phyloP scores from a whole-genome alignment of 2,888 invertebrate species.

The Ectropis crepuscularia region DNA sequence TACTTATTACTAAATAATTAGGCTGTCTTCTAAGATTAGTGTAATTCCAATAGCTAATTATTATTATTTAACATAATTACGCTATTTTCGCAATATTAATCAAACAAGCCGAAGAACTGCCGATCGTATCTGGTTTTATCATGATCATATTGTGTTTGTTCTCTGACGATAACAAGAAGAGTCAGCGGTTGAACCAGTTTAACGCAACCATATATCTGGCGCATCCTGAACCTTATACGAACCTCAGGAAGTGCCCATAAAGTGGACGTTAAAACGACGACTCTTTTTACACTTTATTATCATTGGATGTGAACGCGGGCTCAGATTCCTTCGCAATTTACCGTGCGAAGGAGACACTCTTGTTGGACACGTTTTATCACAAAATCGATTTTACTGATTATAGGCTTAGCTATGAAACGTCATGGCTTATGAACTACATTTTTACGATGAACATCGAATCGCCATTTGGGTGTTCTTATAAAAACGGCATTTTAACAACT shows the following conservation, averaged over 20 bases:
- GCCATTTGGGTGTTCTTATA: conserved; percentile 55
- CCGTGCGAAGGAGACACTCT: conserved; percentile 69
- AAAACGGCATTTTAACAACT: conserved; percentile 41
- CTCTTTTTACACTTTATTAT: conserved; percentile 85
- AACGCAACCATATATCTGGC: conserved; percentile 72
- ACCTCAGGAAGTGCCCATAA: conserved; percentile 79
- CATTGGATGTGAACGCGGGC: conserved; percentile 82
- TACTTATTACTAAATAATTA: no score
- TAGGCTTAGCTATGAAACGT: conserved; percentile 67
- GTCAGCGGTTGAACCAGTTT: conserved; percentile 66
- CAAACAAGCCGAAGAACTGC: no score
- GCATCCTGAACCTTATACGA: conserved; percentile 74
- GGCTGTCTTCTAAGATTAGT: no score
- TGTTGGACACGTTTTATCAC: conserved; percentile 73
- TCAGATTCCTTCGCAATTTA: conserved; percentile 81
- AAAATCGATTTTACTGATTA: conserved; percentile 80
- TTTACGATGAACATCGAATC: conserved; percentile 67
- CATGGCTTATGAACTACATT: conserved; percentile 73
- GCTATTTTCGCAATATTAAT: no score
- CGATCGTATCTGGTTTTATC: no score
- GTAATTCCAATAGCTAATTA: no score
- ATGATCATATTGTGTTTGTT: conserved; percentile 1
- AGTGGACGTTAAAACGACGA: conserved; percentile 82
- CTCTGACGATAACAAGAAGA: conserved; percentile 32
- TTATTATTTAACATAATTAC: no score